These are phyloP conservation scores for Drosophila fungiperda DNA, from an alignment of 2,888 invertebrate species.

Conservation along the genomic window DNA sequence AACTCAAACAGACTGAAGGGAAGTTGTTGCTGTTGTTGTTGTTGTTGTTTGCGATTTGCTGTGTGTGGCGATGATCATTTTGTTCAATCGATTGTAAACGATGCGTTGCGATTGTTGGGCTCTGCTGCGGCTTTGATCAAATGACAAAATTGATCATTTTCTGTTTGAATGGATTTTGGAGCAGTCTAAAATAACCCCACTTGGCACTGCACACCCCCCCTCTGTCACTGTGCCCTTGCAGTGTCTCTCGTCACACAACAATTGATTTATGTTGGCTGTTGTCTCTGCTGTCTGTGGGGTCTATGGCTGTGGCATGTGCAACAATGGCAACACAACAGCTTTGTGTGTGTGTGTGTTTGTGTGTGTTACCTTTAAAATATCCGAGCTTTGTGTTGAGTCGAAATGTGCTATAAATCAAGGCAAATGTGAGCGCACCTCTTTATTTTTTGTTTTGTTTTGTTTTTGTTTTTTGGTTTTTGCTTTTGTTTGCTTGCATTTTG, in stretches of 20 bases:
- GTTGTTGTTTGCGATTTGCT: constrained; percentile 40
- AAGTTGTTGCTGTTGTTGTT: constrained; percentile 1
- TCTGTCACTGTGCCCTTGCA: background rate
- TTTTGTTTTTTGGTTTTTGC: constrained; percentile 9
- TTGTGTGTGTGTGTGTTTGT: background rate
- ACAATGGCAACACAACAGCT: constrained; percentile 8
- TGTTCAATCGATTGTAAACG: constrained; percentile 79
- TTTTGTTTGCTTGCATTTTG: constrained; percentile 26
- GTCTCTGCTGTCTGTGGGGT: constrained; percentile 64
- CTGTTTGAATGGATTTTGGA: constrained; percentile 79
- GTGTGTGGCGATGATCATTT: constrained; percentile 74
- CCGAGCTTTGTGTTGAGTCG: constrained; percentile 75
- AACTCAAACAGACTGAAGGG: constrained; percentile 21
- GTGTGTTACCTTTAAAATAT: constrained; percentile 73
- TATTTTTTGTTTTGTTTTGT: constrained; percentile 22
- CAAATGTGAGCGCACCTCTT: constrained; percentile 72
- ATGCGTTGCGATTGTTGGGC: constrained; percentile 80
- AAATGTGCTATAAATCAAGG: constrained; percentile 78
- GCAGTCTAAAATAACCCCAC: constrained; percentile 28
- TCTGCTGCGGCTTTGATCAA: constrained; percentile 79
- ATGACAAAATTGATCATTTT: constrained; percentile 82
- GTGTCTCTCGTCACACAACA: constrained; percentile 57
- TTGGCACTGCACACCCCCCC: background rate
- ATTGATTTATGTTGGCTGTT: constrained; percentile 73
- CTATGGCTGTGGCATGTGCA: constrained; percentile 74